Evolutionary conservation across 2,113 vertebrate genomes (phyloP), one percentile per base, ranked within the genome.

Genomic region (Notarius quadriscutis): DNA sequence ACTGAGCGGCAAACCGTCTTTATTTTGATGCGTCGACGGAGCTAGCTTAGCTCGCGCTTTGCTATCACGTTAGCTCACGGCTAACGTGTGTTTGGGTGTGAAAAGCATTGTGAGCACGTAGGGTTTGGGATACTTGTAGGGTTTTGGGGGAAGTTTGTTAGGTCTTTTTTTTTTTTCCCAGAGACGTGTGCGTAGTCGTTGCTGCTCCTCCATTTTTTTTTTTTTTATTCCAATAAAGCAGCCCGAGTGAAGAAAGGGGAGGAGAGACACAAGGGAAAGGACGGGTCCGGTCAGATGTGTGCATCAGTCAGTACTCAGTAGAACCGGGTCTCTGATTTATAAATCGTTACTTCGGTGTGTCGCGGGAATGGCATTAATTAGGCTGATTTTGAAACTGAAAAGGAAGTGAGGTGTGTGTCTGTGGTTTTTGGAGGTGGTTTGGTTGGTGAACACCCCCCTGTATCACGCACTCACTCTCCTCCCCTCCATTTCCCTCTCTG

Each of bases 21-120:
- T 94, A 94, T 95, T 94, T 93, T 92, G 93, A 95, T 95, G 95
- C 95, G 95, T 95, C 94, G 94, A 95, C 94, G 89, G 91, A 92
- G 94, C 93, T 94, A 95, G 94, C 94, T 93, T 74, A 74, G 67
- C 83, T 15, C 93, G 93, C 93, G 92, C 92, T 92, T 87, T 82
- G 85, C 93, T 94, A 94, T 90, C 92, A 27, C 57, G 55, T 88
- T 55, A 71, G 82, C 82, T 71, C 41, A 18, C 50, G 65, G 50
- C 48, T 71, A 27, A 1, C 57, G 82, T 11, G 0, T 55, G 25
- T 34, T 15, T 30, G 22, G 8, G 58, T 22, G 58, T 48, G 57
- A 12, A 14, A 12, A 12, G 17, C 18, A 86, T 86, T 62, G 86
- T 34, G 63, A 12, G 67, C 60, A 22, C 22, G 60, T 25, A 22